Conservation (phyloP, 2,113 vertebrate species). For the Platichthys flesus region DNA sequence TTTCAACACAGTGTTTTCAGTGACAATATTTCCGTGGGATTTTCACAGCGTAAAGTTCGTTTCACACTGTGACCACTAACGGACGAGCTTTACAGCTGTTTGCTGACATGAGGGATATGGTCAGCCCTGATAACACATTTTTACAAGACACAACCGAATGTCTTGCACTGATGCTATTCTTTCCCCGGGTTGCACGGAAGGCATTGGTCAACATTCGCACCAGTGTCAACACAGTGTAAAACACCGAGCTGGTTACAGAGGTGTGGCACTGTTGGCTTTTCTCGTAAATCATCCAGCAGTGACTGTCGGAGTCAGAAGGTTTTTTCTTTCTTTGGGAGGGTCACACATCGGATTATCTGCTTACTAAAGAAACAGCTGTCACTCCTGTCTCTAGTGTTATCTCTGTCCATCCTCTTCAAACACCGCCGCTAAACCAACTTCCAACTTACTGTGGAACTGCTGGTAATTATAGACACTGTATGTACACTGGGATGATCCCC, state of each 20-base stretch:
- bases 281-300: constrained; percentile 7
- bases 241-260: constrained; percentile 27
- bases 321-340: neutral
- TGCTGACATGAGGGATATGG: constrained; percentile 51
- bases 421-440: neutral
- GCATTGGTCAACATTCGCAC: constrained; percentile 55
- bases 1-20: neutral
- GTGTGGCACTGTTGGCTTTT: constrained; percentile 52
- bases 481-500: constrained; percentile 8
- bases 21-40: neutral
- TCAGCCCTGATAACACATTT: constrained; percentile 54
- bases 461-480: neutral
- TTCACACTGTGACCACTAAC: constrained; percentile 5
- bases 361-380: neutral
- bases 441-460: neutral
- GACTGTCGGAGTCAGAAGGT: too few species aligned
- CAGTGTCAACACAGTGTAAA: constrained; percentile 60
- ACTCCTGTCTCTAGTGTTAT: neutral
- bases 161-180: constrained; percentile 10
- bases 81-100: constrained; percentile 15
- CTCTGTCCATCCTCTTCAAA: neutral
- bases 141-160: constrained; percentile 55
- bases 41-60: neutral
- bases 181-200: constrained; percentile 31
- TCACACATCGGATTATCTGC: constrained; percentile 5